Percentiles rank a stretch among this genome's conserved stretches.
phyloP scores from a whole-genome alignment of 1,140 invertebrate species.

The Ceratitis capitata region DNA sequence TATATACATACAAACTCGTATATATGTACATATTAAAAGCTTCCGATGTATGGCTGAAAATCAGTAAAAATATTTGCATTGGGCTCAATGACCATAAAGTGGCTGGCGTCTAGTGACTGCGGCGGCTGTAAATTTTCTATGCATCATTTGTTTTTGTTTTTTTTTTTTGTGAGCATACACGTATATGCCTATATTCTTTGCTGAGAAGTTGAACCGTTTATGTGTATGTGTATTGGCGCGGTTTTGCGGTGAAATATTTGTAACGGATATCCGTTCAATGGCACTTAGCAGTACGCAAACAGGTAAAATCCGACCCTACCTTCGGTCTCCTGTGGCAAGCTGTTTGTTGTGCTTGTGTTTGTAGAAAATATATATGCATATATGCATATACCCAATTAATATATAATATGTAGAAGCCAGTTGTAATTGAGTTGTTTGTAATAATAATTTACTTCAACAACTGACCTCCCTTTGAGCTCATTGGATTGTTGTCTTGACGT shows the following conservation, averaged over 20 bases:
- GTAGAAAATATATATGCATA: no score
- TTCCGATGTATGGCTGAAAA: background rate
- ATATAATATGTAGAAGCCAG: background rate
- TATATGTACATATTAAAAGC: background rate
- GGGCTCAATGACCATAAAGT: constrained; percentile 14
- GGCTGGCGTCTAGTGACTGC: background rate
- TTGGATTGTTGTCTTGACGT: no score
- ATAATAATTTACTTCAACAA: background rate
- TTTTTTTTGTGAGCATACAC: background rate
- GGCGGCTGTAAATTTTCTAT: background rate
- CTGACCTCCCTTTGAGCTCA: no score
- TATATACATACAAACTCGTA: background rate
- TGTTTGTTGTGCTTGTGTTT: no score
- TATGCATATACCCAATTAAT: constrained; percentile 7
- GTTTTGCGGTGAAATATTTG: constrained; percentile 2
- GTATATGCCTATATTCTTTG: no score
- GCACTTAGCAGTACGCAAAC: background rate
- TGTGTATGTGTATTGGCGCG: background rate
- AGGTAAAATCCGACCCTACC: background rate
- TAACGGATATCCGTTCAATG: constrained; percentile 19
- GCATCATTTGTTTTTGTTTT: background rate
- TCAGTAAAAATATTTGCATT: background rate
- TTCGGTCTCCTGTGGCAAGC: background rate
- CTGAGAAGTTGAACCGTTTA: background rate
- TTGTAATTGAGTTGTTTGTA: background rate